A percentile compares a stretch with the other conserved stretches of the same genome.
Evolutionary conservation across 2,888 invertebrate genomes (phyloP).

Genomic region (Reticulitermes lucifugus): DNA sequence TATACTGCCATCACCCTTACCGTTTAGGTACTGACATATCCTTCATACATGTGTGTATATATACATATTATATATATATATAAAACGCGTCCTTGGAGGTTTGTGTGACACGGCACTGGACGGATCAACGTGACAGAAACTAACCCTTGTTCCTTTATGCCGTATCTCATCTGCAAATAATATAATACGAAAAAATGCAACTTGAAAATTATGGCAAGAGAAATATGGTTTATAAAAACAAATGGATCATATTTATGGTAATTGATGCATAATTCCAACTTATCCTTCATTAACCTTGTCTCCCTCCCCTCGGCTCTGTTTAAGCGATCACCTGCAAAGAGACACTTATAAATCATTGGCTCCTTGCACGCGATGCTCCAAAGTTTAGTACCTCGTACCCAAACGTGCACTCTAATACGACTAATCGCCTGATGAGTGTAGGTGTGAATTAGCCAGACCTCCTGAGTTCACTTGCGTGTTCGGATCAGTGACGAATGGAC

Average conservation of each 20-base stretch:
- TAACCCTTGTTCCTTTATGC: too few relatives aligned
- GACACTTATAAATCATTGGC: slow-evolving; percentile 27
- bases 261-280: neutral
- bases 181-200: neutral
- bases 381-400: too few relatives aligned
- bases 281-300: neutral
- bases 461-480: neutral
- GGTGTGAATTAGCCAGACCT: too few relatives aligned
- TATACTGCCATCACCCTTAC: too few relatives aligned
- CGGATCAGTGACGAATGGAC: neutral
- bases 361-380: neutral
- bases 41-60: too few relatives aligned
- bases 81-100: too few relatives aligned
- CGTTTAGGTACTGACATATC: too few relatives aligned
- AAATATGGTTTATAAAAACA: slow-evolving; percentile 9
- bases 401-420: too few relatives aligned
- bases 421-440: too few relatives aligned
- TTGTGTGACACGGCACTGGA: too few relatives aligned
- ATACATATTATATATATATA: too few relatives aligned
- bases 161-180: neutral
- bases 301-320: neutral
- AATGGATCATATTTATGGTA: slow-evolving; percentile 28
- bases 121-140: too few relatives aligned
- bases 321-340: neutral
- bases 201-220: slow-evolving; percentile 14